Base-by-base conservation (phyloP, 2,113 vertebrate species). In the Sorex fumeus region DNA sequence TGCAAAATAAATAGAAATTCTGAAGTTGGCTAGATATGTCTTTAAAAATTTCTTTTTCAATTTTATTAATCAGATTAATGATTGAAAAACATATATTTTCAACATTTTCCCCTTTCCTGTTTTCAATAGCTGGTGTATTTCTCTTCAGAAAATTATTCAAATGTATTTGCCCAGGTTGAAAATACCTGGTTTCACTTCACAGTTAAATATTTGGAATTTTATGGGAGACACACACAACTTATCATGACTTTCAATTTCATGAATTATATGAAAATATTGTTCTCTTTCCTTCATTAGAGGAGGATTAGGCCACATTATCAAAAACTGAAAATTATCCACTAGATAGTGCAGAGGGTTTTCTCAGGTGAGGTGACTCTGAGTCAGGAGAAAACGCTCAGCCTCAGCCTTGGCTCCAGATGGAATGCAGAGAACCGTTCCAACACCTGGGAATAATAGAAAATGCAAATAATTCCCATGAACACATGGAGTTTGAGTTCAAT, bases 381-480 rank as follows among this genome's bases (percentile, higher is more conserved):
- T 34, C 84, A 70, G 50, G 43, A 91, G 40, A 27, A 32, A 32
- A 23, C 34, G 16, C 34, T 36, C 87, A 67, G 3, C 25, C 45
- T 25, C 11, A 27, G 32, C 23, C 8, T 1, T 5, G 13, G 25
- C 25, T 91, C 21, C 27, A 80, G 13, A 30, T 43, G 40, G 50
- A 43, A 53, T 0, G 0, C 16, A 30, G 43, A 25, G 11, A 40
- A 47, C 16, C 28, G 28, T 43, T 5, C 16, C 23, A 32, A 79
- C 88, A 94, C 94, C 76, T 93, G 91, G 76, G 76, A 92, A 69
- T 74, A 87, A 94, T 64, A 77, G 30, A 80, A 10, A 83, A 92
- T 72, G 79, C 71, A 77, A 40, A 50, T 36, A n/a, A 45, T 25
- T 92, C 66, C 76, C 76, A 47, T n/a, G 30, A 83, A 87, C 72